These are phyloP conservation scores for Sardina pilchardus DNA, from an alignment of 2,113 vertebrate genomes.

Conservation along the genomic window DNA sequence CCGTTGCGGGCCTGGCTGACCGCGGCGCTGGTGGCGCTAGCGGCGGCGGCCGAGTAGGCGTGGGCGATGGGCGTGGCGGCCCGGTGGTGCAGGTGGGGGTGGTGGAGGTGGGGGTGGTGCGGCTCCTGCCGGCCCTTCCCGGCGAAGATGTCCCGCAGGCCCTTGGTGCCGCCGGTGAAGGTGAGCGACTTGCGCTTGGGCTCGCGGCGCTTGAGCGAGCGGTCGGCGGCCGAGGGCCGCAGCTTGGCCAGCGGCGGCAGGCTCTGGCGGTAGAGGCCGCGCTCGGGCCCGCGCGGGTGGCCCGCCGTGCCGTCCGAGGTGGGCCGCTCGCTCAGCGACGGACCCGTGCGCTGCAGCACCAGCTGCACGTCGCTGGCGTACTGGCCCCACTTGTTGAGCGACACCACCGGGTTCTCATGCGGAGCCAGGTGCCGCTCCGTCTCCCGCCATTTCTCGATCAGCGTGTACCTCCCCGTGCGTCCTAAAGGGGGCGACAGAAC, in stretches of 20 bases:
- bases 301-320: slow-evolving; percentile 78
- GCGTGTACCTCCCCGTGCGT: slow-evolving; percentile 88
- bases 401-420: slow-evolving; percentile 89
- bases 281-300: slow-evolving; percentile 79
- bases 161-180: slow-evolving; percentile 86
- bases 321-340: slow-evolving; percentile 85
- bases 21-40: slow-evolving; percentile 51
- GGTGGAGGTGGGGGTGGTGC: slow-evolving; percentile 69
- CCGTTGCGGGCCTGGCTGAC: slow-evolving; percentile 54
- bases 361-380: slow-evolving; percentile 94
- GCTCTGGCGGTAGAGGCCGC: slow-evolving; percentile 88
- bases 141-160: slow-evolving; percentile 88
- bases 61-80: slow-evolving; percentile 18
- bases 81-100: slow-evolving; percentile 63
- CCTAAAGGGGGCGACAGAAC: slow-evolving; percentile 69
- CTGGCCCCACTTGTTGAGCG: slow-evolving; percentile 96
- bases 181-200: slow-evolving; percentile 94
- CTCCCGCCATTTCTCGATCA: slow-evolving; percentile 95
- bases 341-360: slow-evolving; percentile 87
- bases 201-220: slow-evolving; percentile 84
- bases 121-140: slow-evolving; percentile 79
- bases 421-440: slow-evolving; percentile 90
- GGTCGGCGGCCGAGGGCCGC: slow-evolving; percentile 75
- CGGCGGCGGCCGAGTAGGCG: slow-evolving; percentile 14
- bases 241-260: slow-evolving; percentile 90